phyloP scores from a whole-genome alignment of 2,888 invertebrate genomes.

The Dicranocentrus wangi region DNA sequence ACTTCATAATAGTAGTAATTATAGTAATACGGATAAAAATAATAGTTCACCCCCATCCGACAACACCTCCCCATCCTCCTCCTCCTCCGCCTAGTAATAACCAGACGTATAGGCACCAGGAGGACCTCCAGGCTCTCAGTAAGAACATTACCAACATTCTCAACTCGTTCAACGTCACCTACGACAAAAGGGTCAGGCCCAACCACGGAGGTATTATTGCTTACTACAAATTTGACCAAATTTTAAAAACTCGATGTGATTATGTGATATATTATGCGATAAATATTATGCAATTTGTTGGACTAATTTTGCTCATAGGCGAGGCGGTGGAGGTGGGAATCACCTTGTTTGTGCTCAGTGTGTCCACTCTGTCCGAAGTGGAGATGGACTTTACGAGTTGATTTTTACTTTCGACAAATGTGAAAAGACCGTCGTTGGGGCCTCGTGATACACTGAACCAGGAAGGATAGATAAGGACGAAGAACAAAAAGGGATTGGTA shows the following conservation, averaged over 20 bases:
- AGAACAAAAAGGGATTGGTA: too few species aligned
- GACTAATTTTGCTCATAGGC: slow-evolving; percentile 36
- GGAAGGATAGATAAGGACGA: too few species aligned
- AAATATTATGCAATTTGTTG: too few species aligned
- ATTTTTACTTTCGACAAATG: too few species aligned
- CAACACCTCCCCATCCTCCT: too few species aligned
- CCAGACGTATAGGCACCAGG: slow-evolving; percentile 31
- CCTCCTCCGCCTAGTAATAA: background rate
- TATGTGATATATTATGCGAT: too few species aligned
- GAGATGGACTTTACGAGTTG: slow-evolving; percentile 99
- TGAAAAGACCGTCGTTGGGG: too few species aligned
- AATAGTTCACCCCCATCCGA: background rate
- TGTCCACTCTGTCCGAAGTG: slow-evolving; percentile 98
- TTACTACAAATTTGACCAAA: too few species aligned
- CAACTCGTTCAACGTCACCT: slow-evolving; percentile 95
- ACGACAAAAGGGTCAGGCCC: slow-evolving; percentile 99
- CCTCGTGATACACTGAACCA: too few species aligned
- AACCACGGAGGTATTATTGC: slow-evolving; percentile 99
- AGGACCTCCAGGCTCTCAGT: slow-evolving; percentile 60
- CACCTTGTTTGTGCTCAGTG: slow-evolving; percentile 98
- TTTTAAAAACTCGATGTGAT: too few species aligned
- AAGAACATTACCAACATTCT: slow-evolving; percentile 92
- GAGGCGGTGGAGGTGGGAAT: slow-evolving; percentile 93
- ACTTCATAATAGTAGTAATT: slow-evolving; percentile 23
- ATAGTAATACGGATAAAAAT: background rate